These are phyloP conservation scores for Thelaira solivaga DNA, from an alignment of 2,888 invertebrate genomes.

Conservation along the genomic window DNA sequence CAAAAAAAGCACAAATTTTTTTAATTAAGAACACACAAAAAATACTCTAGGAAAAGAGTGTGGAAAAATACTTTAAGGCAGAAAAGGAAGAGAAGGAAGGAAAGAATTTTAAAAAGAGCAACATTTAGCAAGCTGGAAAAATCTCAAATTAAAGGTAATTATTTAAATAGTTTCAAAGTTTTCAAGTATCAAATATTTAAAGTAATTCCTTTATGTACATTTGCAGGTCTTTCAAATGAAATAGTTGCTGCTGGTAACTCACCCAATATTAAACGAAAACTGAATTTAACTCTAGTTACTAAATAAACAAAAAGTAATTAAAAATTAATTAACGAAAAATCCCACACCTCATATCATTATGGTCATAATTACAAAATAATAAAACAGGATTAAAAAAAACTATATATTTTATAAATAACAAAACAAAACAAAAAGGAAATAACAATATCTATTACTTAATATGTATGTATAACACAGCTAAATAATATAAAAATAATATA, in stretches of 20 bases:
- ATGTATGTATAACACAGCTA: neutral
- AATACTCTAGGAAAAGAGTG: neutral
- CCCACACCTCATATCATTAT: constrained; percentile 50
- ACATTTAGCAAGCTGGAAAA: neutral
- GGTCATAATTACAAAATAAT: constrained; percentile 34
- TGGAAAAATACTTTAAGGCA: neutral
- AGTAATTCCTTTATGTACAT: neutral
- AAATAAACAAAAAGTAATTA: neutral
- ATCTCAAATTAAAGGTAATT: constrained; percentile 27
- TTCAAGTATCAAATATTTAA: neutral
- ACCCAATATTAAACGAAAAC: constrained; percentile 51
- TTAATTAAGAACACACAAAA: constrained; percentile 2
- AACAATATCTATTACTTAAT: neutral
- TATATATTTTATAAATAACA: constrained; percentile 29
- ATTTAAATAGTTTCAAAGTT: neutral
- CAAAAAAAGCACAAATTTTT: constrained; percentile 60
- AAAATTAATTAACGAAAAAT: neutral
- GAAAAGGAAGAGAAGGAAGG: neutral
- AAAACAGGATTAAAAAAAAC: constrained; percentile 29
- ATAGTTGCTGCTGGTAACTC: constrained; percentile 27
- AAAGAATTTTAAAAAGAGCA: constrained; percentile 1
- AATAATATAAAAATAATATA: constrained; percentile 32
- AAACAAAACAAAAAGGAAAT: constrained; percentile 34
- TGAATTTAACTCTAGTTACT: constrained; percentile 47
- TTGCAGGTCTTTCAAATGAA: neutral